Evolutionary conservation across 2,797 vertebrate genomes (phyloP), one percentile per base, ranked within the genome.

Genomic region (Heliangelus exortis): DNA sequence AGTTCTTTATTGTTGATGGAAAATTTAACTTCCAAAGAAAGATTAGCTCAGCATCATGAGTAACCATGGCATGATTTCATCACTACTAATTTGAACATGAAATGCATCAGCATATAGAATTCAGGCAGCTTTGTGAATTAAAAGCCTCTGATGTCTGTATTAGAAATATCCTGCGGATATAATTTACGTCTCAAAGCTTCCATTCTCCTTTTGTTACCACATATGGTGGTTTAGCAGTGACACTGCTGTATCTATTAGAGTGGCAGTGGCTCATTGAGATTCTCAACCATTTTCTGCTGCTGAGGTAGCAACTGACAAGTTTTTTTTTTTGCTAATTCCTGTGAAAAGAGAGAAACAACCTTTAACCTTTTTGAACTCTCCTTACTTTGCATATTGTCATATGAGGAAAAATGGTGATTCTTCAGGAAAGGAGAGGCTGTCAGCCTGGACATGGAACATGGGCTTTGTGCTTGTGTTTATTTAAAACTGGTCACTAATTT

Each of bases 81-180:
- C 92, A 92, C 84, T 92, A 84, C 73, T 97, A 96, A 97, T 97
- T 97, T 96, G 89, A 95, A 97, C 91, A 85, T 96, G 90, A 96
- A 97, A 95, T 96, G 59, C 90, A 92, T 94, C 87, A 92, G 92
- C 90, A 75, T 96, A 90, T 93, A 92, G 89, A 96, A 96, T 96
- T 97, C 80, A 79, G 54, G 84, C 80, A 84, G 86, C 92, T 94
- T 95, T 92, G 72, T 96, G 95, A 97, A 96, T 96, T 97, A 96
- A 96, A 94, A 96, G 76, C 67, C 45, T 97, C 93, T 97, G 96
- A 97, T 97, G 95, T 96, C 96, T 97, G 14, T 95, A 96, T 96
- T 96, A 97, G 93, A 97, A 94, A 96, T 95, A 95, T 94, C 94
- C 95, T 62, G 83, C 7, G 22, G 96, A 95, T 92, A 92, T 84